Percentiles rank a stretch among this genome's conserved stretches.
phyloP scores from a whole-genome alignment of 2,113 vertebrate genomes.

The Cephalopholis sonnerati region DNA sequence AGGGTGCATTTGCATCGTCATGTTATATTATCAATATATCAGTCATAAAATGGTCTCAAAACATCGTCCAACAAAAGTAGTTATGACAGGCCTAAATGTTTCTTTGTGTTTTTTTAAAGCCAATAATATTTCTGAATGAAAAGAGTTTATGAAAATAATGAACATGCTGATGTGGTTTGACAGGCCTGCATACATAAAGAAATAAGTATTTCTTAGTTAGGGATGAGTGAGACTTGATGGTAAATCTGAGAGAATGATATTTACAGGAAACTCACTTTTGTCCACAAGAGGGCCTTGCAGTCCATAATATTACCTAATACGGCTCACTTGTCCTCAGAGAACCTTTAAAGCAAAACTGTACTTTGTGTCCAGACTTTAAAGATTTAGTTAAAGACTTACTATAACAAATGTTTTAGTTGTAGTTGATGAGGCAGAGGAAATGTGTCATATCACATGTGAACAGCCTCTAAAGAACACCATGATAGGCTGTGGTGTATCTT shows the following conservation, averaged over 20 bases:
- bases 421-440: neutral
- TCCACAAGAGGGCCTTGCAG: slow-evolving; percentile 60
- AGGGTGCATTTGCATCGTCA: too few species aligned
- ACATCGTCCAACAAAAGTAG: too few species aligned
- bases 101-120: too few species aligned
- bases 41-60: too few species aligned
- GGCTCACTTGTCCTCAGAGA: neutral
- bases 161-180: neutral
- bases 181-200: neutral
- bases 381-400: neutral
- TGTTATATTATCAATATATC: too few species aligned
- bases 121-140: neutral
- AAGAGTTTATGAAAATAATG: neutral
- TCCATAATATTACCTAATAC: neutral
- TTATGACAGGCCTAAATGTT: too few species aligned
- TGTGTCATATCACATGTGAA: neutral
- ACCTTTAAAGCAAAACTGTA: neutral
- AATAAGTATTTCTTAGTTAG: neutral
- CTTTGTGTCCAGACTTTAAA: too few species aligned
- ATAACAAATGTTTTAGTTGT: neutral
- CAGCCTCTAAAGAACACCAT: neutral
- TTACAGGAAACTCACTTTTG: neutral
- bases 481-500: neutral
- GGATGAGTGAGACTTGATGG: neutral
- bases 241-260: neutral